Evolutionary conservation across 2,888 invertebrate genomes (phyloP).

Genomic region (Drosophila rellima): DNA sequence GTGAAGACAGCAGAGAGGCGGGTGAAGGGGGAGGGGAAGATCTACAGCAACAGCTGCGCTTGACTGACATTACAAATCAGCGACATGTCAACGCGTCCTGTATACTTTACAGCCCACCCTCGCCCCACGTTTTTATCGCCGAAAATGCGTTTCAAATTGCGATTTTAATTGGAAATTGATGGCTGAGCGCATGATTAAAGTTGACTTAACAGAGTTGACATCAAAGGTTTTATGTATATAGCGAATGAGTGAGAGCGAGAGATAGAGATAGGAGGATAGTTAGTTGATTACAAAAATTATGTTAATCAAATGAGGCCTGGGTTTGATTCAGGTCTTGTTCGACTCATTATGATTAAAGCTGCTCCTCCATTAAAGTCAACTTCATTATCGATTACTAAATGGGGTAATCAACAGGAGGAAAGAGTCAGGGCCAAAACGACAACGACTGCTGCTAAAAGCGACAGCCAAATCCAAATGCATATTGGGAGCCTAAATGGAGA

Average conservation of each 20-base stretch:
- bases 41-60: constrained; percentile 64
- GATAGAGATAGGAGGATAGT: constrained; percentile 1
- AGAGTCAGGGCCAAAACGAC: constrained; percentile 15
- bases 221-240: constrained; percentile 41
- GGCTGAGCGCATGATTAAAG: constrained; percentile 65
- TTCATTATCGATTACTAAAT: constrained; percentile 73
- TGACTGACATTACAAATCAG: constrained; percentile 75
- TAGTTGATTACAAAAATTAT: constrained; percentile 54
- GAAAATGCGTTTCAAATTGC: constrained; percentile 63
- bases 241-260: background rate
- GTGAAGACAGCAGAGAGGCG: background rate
- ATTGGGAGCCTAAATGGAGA: constrained; percentile 59
- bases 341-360: constrained; percentile 68
- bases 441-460: constrained; percentile 49
- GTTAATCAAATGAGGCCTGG: constrained; percentile 60
- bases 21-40: background rate
- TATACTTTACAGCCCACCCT: constrained; percentile 38
- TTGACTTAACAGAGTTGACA: constrained; percentile 51
- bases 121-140: background rate
- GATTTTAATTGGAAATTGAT: constrained; percentile 77
- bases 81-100: constrained; percentile 61
- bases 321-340: constrained; percentile 14
- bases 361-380: constrained; percentile 45
- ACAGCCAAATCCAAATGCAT: constrained; percentile 63
- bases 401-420: constrained; percentile 14